Conservation (phyloP, 2,113 vertebrate species). For the Cynocephalus volans region DNA sequence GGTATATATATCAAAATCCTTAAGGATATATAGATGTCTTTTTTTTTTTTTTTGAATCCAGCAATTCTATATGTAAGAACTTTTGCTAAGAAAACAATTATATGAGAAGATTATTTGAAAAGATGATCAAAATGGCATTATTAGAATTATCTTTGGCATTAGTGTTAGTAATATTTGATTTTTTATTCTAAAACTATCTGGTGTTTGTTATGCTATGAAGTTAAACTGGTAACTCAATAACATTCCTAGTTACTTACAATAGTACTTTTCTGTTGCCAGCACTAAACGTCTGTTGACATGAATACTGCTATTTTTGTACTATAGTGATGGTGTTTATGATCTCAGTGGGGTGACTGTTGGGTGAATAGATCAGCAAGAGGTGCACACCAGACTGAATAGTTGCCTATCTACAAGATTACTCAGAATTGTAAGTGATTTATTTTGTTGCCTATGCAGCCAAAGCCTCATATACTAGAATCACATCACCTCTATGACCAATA, state of each 20-base stretch:
- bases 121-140: neutral
- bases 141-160: neutral
- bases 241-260: neutral
- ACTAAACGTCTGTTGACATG: neutral
- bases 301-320: neutral
- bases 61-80: neutral
- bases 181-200: neutral
- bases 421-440: neutral
- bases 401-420: neutral
- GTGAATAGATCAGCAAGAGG: neutral
- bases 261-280: neutral
- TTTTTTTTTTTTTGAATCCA: neutral
- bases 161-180: neutral
- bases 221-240: neutral
- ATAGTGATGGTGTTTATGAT: neutral
- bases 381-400: neutral
- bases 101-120: conserved; percentile 9
- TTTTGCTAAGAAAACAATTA: neutral
- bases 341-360: fast-evolving
- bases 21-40: neutral
- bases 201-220: neutral
- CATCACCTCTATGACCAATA: conserved; percentile 81
- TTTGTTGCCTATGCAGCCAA: neutral
- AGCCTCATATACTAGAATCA: neutral
- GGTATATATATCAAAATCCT: neutral